These are phyloP conservation scores for Callitettix versicolor DNA, from an alignment of 1,140 invertebrate species.

Conservation along the genomic window DNA sequence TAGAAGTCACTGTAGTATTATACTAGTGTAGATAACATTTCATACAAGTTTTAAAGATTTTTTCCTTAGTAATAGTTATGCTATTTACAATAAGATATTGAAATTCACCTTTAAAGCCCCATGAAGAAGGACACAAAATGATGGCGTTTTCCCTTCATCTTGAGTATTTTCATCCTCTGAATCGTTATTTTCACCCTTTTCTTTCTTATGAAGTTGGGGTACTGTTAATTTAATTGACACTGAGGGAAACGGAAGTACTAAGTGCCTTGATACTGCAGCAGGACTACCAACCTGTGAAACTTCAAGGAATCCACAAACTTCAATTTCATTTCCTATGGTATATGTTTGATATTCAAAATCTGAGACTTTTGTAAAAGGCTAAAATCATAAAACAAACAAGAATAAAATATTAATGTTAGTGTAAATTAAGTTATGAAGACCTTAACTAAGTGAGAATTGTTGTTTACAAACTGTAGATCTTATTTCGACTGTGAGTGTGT, in stretches of 20 bases:
- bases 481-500: too few relatives aligned
- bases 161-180: constrained; percentile 46
- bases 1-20: too few relatives aligned
- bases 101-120: constrained; percentile 90
- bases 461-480: too few relatives aligned
- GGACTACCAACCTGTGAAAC: constrained; percentile 81
- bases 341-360: constrained; percentile 52
- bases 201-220: not conserved
- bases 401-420: not conserved
- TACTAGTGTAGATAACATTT: too few relatives aligned
- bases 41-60: too few relatives aligned
- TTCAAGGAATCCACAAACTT: constrained; percentile 75
- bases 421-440: too few relatives aligned
- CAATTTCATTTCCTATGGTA: constrained; percentile 53
- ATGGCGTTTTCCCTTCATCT: constrained; percentile 73
- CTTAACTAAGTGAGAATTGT: too few relatives aligned
- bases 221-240: constrained; percentile 21
- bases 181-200: constrained; percentile 28
- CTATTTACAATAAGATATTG: too few relatives aligned
- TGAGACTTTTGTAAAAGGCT: constrained; percentile 48
- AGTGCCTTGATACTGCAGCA: constrained; percentile 80
- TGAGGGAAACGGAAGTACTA: constrained; percentile 57
- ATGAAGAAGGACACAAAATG: constrained; percentile 88
- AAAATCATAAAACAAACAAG: constrained; percentile 24
- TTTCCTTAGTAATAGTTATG: too few relatives aligned